phyloP scores from a whole-genome alignment of 1,140 invertebrate genomes.

The Mamestra configurata region DNA sequence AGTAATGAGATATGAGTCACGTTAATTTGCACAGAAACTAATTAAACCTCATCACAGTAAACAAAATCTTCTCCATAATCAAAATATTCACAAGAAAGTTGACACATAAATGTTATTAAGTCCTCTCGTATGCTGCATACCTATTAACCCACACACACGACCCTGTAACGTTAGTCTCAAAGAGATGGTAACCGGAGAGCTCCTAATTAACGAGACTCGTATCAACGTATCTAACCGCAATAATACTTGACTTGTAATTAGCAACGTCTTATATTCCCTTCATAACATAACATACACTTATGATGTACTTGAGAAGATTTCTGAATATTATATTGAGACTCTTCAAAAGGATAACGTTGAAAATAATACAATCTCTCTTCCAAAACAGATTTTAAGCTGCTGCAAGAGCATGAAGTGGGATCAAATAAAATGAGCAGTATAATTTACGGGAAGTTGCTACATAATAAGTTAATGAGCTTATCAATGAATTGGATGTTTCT shows the following conservation, averaged over 20 bases:
- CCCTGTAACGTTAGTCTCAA: constrained; percentile 12
- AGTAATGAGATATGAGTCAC: neutral
- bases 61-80: neutral
- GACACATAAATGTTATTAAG: constrained; percentile 20
- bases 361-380: neutral
- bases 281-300: neutral
- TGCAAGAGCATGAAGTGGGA: neutral
- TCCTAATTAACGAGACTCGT: constrained; percentile 13
- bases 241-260: constrained; percentile 45
- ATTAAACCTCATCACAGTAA: neutral
- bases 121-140: constrained; percentile 25
- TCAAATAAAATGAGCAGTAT: neutral
- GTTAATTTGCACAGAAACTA: neutral
- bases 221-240: constrained; percentile 42
- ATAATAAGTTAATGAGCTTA: neutral
- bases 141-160: constrained; percentile 13
- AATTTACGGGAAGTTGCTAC: neutral
- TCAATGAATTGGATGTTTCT: neutral
- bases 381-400: neutral
- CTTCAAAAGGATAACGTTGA: neutral
- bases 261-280: constrained; percentile 20
- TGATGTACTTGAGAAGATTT: constrained; percentile 1
- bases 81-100: neutral
- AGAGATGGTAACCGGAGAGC: constrained; percentile 40
- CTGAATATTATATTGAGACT: neutral